A percentile compares a stretch with the other conserved stretches of the same genome.
Evolutionary conservation across 2,113 vertebrate genomes (phyloP).

Genomic region (Triplophysa siluroides): DNA sequence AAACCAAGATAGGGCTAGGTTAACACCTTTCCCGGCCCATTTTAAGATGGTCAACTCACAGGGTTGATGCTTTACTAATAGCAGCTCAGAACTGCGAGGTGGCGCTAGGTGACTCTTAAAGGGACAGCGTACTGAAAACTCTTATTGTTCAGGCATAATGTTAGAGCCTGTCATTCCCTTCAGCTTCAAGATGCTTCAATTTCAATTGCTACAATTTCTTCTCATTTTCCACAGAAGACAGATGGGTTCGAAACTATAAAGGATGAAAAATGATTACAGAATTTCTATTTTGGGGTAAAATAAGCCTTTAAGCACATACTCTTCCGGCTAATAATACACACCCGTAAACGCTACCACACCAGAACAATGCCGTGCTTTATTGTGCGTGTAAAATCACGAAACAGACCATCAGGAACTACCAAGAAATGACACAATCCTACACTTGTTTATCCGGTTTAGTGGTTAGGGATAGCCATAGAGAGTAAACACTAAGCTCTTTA

Average conservation of each 20-base stretch:
- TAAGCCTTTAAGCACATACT: not conserved
- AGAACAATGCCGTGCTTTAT: not conserved
- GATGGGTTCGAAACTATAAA: no score
- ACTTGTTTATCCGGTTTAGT: constrained; percentile 40
- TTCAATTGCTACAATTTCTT: no score
- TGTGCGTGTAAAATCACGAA: not conserved
- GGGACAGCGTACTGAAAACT: no score
- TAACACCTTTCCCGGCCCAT: constrained; percentile 2
- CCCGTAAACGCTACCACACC: not conserved
- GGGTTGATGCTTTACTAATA: constrained; percentile 3
- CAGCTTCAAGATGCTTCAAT: no score
- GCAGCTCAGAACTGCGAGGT: not conserved
- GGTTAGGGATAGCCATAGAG: constrained; percentile 10
- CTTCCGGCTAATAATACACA: not conserved
- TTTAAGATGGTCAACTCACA: not conserved
- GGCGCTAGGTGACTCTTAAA: not conserved
- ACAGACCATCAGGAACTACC: constrained; percentile 5
- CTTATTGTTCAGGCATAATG: no score
- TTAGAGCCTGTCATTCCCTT: no score
- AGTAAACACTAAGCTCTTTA: constrained; percentile 24
- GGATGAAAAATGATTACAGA: no score
- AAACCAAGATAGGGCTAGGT: constrained; percentile 7
- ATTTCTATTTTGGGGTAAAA: no score
- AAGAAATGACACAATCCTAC: constrained; percentile 28
- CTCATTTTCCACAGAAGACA: no score